Evolutionary conservation across 2,888 invertebrate species (phyloP), one percentile per base, ranked within the genome.

Genomic region (Meloe dianella): DNA sequence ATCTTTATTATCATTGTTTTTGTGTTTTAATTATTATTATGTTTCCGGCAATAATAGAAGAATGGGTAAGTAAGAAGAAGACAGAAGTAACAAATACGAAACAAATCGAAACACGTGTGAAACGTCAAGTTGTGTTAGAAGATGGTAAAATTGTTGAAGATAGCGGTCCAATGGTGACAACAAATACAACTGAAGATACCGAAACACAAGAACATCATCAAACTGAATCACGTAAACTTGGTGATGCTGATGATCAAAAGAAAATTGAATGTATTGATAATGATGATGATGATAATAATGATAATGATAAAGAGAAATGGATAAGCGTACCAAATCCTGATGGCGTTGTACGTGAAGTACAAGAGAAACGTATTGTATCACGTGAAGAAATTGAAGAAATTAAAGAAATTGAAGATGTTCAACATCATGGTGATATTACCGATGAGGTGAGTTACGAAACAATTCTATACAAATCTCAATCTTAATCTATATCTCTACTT

Each of bases 11-110:
- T 59, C n/a, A 41, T 20, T n/a, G 6, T 2, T 51, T 17, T n/a
- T 14, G 9, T 57, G 32, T 59, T 17, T 60, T 51, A 30, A 41
- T 56, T 47, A 29, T 62, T 27, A 66, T 67, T 29, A 24, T 47
- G 51, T 66, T 62, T 47, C 74, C 75, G 73, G 67, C 67, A 64
- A 73, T 87, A 87, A 65, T 89, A 95, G 95, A 96, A 86, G 95
- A 95, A 91, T 94, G 94, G 94, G 90, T 95, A 84, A 95, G 94
- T 77, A 91, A 93, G 82, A 94, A 94, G 85, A 94, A 93, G 85
- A 93, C 92, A 77, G 95, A 95, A 85, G 89, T 95, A 80, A 93
- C 93, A 74, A 95, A 95, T 72, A 95, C 94, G 66, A 90, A 94
- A 74, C 95, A 95, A 85, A 95, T 96, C 77, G 95, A 95, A 80